These are phyloP conservation scores for Sminthurinus aureus DNA, from an alignment of 2,888 invertebrate genomes.

Conservation along the genomic window DNA sequence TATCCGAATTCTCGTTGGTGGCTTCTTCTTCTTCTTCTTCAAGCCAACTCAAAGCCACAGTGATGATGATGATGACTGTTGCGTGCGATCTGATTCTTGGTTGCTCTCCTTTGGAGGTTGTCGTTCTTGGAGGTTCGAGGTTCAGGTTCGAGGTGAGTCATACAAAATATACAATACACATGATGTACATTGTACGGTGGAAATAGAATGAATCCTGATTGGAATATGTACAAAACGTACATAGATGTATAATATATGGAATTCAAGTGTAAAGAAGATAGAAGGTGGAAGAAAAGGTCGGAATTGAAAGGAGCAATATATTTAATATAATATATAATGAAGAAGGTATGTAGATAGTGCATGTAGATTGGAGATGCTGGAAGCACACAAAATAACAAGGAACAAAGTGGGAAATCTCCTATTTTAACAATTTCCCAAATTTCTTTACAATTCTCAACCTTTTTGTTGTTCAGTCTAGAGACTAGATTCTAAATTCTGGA, in stretches of 20 bases:
- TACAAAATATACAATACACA: background rate
- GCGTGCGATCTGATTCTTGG: conserved; percentile 13
- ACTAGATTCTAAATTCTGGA: too few species aligned
- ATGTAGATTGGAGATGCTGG: background rate
- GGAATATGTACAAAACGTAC: background rate
- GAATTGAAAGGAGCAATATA: background rate
- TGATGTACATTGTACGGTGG: too few species aligned
- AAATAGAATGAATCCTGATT: background rate
- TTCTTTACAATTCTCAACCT: conserved; percentile 8
- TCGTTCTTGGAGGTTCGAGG: background rate
- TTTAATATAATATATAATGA: background rate
- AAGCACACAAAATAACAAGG: background rate
- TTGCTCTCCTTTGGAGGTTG: background rate
- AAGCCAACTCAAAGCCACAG: background rate
- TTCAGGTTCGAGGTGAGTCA: conserved; percentile 25
- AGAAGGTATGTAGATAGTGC: background rate
- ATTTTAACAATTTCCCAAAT: conserved; percentile 24
- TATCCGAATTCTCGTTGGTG: background rate
- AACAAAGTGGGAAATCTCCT: background rate
- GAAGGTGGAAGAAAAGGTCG: background rate
- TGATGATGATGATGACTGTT: conserved; percentile 20
- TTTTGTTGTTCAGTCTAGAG: background rate
- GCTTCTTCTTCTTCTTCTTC: conserved; percentile 5
- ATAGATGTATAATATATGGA: too few species aligned
- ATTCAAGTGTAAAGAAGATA: background rate